phyloP scores from a whole-genome alignment of 1,140 invertebrate genomes.

The Bombus pascuorum region DNA sequence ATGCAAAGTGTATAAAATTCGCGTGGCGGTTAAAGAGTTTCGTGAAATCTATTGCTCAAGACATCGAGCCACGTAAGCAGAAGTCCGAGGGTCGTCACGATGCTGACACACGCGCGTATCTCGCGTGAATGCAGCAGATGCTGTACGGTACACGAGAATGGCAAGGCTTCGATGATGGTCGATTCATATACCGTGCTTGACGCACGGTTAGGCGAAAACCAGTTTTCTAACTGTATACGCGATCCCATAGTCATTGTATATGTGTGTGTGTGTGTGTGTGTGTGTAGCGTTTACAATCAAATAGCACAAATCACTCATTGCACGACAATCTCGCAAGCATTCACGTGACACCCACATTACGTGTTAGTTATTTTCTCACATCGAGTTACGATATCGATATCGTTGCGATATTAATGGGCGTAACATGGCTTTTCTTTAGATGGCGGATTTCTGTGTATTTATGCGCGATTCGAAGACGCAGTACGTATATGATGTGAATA shows the following conservation, averaged over 20 bases:
- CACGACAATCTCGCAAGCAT: not conserved
- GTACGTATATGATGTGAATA: no score
- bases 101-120: not conserved
- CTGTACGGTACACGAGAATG: not conserved
- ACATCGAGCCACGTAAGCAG: not conserved
- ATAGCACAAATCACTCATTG: not conserved
- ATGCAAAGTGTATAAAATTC: no score
- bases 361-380: no score
- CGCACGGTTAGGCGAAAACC: slow-evolving; percentile 13
- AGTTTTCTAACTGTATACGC: slow-evolving; percentile 33
- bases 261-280: no score
- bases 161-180: not conserved
- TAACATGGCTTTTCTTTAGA: no score
- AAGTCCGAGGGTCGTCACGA: not conserved
- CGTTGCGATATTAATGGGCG: no score
- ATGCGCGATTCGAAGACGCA: no score
- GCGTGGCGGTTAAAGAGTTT: not conserved
- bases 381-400: no score
- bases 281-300: not conserved
- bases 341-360: no score
- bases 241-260: not conserved
- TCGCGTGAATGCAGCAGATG: slow-evolving; percentile 24
- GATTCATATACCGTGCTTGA: slow-evolving; percentile 8
- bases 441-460: no score
- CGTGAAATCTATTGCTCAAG: not conserved